Base-by-base conservation (phyloP, 2,113 vertebrate genomes). In the Notarius quadriscutis region DNA sequence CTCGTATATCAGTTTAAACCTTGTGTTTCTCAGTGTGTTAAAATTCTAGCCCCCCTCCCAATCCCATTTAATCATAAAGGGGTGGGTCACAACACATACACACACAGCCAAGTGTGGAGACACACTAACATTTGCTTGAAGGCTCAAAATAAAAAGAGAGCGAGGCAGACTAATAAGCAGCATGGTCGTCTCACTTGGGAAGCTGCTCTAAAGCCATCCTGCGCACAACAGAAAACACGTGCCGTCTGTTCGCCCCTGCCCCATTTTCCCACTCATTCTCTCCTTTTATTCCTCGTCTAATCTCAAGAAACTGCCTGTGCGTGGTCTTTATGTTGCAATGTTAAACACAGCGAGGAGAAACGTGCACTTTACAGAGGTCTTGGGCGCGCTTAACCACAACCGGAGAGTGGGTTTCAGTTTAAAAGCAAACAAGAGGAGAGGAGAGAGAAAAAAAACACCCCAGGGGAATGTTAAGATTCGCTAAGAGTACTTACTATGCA, bases 11-110 rank as follows among this genome's bases (percentile, higher is more conserved):
- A 62, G 55, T 62, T 74, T 62, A 83, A 87, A 34, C 67, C 82
- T 82, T 82, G 80, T 82, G 79, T 82, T 82, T 87, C 79, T 50
- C 79, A 72, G 79, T 69, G 22, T 82, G 86, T 87, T 74, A 74
- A 60, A 87, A 34, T 80, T 34, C 65, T 15, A 55, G 7, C 27
- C 50, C 15, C 57, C 60, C n/a, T n/a, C 75, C 27, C 41, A 41
- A 41, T 41, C 41, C 50, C 9, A 65, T 41, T 80, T 86, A 86
- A 81, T 71, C 71, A 69, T 30, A 0, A 18, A 77, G 71, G 69
- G 82, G 63, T 71, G 27, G 30, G 30, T 12, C 62, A 53, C 22
- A 48, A 78, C 75, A 53, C 75, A n/a, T 9, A 50, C 53, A 72
- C 55, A 57, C 86, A 50, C 63, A 87, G 17, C 58, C 67, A 50